Evolutionary conservation across 2,113 vertebrate genomes (phyloP).

Genomic region (Callionymus lyra): DNA sequence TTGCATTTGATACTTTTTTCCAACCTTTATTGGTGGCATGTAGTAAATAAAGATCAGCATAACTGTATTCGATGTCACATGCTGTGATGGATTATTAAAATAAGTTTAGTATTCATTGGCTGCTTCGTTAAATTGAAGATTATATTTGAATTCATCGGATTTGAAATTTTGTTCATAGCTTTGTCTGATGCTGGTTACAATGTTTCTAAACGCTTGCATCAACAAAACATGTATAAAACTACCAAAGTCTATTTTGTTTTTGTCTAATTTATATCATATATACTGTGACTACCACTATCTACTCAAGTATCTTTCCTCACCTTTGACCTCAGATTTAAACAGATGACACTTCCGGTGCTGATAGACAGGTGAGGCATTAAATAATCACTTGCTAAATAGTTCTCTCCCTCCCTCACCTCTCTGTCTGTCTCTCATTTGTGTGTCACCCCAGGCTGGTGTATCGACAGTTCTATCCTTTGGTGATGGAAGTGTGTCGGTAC

Average conservation of each 20-base stretch:
- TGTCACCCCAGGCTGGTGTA: slow-evolving; percentile 75
- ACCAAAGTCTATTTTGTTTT: too few relatives aligned
- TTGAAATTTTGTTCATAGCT: too few relatives aligned
- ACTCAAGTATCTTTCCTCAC: slow-evolving; percentile 24
- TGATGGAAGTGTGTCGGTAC: slow-evolving; percentile 87
- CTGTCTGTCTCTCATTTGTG: slow-evolving; percentile 13
- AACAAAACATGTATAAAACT: too few relatives aligned
- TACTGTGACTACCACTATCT: too few relatives aligned
- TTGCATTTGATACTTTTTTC: background rate
- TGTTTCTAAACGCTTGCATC: too few relatives aligned
- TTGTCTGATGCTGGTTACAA: too few relatives aligned
- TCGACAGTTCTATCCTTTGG: slow-evolving; percentile 83
- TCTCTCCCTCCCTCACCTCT: background rate
- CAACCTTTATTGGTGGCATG: background rate
- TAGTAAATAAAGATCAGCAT: background rate
- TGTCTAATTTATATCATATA: too few relatives aligned
- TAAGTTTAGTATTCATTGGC: too few relatives aligned
- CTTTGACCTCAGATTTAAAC: slow-evolving; percentile 76
- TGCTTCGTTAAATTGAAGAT: too few relatives aligned
- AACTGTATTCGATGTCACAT: too few relatives aligned
- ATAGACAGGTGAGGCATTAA: slow-evolving; percentile 59
- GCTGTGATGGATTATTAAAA: too few relatives aligned
- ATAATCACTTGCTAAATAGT: background rate
- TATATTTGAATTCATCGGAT: too few relatives aligned
- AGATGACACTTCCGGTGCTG: slow-evolving; percentile 85